These are phyloP conservation scores for Leptosomus discolor DNA, from an alignment of 2,113 vertebrate genomes.

Conservation along the genomic window DNA sequence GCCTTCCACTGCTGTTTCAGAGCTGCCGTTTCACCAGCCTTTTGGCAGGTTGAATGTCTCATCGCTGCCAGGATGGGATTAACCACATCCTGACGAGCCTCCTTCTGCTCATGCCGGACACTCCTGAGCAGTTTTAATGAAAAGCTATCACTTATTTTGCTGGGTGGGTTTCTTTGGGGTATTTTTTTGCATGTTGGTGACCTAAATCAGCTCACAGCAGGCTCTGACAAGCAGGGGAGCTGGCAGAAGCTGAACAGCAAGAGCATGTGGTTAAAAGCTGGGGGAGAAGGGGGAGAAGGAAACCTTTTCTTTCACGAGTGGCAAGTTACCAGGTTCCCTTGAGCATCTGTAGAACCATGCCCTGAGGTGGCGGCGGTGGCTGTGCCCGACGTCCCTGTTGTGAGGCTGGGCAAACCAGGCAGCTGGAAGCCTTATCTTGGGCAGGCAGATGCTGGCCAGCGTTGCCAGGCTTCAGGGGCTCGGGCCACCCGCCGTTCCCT, in stretches of 20 bases:
- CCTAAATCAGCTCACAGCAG: neutral
- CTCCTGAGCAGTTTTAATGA: neutral
- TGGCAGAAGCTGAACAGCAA: neutral
- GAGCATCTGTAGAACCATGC: neutral
- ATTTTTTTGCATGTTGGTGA: neutral
- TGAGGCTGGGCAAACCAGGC: neutral
- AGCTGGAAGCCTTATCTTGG: neutral
- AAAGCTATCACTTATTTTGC: neutral
- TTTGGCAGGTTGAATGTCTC: neutral
- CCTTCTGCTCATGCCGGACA: neutral
- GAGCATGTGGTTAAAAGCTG: neutral
- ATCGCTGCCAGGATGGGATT: neutral
- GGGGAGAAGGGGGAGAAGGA: neutral
- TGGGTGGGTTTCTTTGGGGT: neutral
- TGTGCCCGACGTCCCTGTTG: neutral
- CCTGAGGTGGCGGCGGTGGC: neutral
- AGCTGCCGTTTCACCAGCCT: neutral
- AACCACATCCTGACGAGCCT: neutral
- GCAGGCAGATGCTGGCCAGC: neutral
- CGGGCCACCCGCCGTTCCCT: rapidly evolving
- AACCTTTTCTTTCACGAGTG: too few relatives aligned
- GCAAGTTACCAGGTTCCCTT: neutral
- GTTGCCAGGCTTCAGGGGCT: neutral
- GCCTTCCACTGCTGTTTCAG: neutral
- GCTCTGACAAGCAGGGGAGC: neutral